Percentiles rank a stretch among this genome's conserved stretches.
Conservation (phyloP, 2,888 invertebrate genomes). For the Aphrophora alni region DNA sequence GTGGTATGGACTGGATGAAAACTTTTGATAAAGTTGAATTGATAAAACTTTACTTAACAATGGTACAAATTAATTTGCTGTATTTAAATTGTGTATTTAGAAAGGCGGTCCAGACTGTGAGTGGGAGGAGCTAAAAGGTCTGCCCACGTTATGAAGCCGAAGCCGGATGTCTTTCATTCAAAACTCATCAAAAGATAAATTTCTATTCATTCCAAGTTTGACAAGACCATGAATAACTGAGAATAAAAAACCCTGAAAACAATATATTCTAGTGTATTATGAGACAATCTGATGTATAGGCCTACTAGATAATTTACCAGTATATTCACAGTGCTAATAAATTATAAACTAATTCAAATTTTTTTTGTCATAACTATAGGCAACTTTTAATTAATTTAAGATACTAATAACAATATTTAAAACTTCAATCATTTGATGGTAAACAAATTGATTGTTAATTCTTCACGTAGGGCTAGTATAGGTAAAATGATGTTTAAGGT, state of each 20-base stretch:
- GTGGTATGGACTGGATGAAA: background rate
- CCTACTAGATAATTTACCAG: too few species aligned
- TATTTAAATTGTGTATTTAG: background rate
- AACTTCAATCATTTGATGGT: too few species aligned
- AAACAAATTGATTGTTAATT: too few species aligned
- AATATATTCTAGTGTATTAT: too few species aligned
- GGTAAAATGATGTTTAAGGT: too few species aligned
- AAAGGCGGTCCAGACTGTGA: background rate
- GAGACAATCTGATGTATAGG: too few species aligned
- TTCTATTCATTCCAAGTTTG: background rate
- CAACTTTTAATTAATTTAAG: too few species aligned
- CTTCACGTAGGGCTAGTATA: too few species aligned
- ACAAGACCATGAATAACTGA: background rate
- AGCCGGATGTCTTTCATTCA: background rate
- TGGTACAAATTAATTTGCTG: background rate
- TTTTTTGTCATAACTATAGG: too few species aligned
- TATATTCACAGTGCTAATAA: too few species aligned
- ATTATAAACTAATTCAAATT: too few species aligned
- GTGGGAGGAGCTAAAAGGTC: background rate
- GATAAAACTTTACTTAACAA: background rate
- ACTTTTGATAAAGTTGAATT: background rate
- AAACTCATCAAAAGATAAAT: background rate
- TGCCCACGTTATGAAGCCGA: background rate
- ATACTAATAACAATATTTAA: too few species aligned
- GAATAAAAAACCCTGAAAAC: background rate